These are phyloP conservation scores for Pycnonotus jocosus DNA, from an alignment of 2,113 vertebrate genomes.

Conservation along the genomic window DNA sequence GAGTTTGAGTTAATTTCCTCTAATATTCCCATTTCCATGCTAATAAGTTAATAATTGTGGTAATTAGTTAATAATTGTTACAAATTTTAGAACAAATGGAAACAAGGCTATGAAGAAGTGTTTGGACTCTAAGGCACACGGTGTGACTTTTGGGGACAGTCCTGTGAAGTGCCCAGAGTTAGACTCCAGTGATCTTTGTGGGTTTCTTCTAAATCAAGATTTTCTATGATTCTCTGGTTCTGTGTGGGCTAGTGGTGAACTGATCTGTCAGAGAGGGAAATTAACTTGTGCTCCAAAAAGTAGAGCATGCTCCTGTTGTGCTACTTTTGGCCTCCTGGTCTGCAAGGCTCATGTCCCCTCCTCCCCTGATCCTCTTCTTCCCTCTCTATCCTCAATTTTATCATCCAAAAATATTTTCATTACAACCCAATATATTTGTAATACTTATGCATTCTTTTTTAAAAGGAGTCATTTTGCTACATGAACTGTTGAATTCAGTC, in stretches of 20 bases:
- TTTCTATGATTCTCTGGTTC: neutral
- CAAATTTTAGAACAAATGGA: neutral
- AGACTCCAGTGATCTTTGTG: neutral
- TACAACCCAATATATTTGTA: neutral
- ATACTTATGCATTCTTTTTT: neutral
- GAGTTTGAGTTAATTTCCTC: neutral
- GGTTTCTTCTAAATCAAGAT: neutral
- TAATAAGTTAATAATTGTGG: neutral
- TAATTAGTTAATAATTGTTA: neutral
- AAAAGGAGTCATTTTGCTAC: neutral
- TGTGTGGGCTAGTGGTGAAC: neutral
- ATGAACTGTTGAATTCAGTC: neutral
- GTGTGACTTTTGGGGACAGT: rapidly evolving
- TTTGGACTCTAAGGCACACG: neutral
- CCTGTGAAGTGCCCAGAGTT: too few relatives aligned
- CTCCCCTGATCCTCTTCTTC: neutral
- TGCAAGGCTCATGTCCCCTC: neutral
- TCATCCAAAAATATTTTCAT: neutral
- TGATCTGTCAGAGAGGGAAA: neutral
- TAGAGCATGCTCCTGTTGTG: rapidly evolving
- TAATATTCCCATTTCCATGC: neutral
- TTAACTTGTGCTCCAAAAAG: neutral
- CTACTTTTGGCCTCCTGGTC: neutral
- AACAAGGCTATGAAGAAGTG: neutral
- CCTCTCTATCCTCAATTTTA: neutral